A percentile compares a stretch with the other conserved stretches of the same genome.
These are phyloP conservation scores for Pogona vitticeps DNA, from an alignment of 2,113 vertebrate species.

Conservation along the genomic window DNA sequence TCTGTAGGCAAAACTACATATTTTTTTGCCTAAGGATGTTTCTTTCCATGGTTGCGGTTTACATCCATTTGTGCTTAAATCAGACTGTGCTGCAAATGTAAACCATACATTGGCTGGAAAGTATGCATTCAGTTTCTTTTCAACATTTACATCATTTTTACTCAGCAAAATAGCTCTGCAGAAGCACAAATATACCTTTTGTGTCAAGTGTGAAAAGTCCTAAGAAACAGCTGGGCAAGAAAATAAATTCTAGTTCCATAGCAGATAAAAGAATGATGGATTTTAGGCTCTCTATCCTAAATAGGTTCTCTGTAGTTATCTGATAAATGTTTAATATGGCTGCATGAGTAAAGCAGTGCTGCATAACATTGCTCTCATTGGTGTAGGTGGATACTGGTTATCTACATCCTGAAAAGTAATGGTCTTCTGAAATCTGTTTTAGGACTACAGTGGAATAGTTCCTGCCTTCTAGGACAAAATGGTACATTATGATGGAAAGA, in stretches of 20 bases:
- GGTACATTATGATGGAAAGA: background rate
- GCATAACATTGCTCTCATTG: background rate
- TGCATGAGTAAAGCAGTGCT: background rate
- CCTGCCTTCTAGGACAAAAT: background rate
- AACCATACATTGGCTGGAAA: background rate
- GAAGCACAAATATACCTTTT: background rate
- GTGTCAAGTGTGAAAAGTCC: conserved; percentile 40
- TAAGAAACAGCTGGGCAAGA: conserved; percentile 57
- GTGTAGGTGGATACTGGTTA: background rate
- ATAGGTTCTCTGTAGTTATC: background rate
- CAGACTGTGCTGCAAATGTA: background rate
- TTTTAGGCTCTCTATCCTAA: background rate
- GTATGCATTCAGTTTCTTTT: background rate
- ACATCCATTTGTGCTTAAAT: background rate
- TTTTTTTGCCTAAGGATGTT: background rate
- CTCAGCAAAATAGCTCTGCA: background rate
- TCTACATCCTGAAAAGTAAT: background rate
- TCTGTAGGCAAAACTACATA: conserved; percentile 62
- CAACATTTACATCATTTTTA: background rate
- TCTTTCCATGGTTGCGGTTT: background rate
- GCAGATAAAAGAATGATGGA: conserved; percentile 58
- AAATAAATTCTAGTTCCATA: conserved; percentile 56
- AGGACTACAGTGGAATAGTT: background rate
- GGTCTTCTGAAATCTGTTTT: background rate
- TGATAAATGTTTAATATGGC: background rate